Conservation (phyloP, 2,888 invertebrate genomes). For the Metallyticus violacea region DNA sequence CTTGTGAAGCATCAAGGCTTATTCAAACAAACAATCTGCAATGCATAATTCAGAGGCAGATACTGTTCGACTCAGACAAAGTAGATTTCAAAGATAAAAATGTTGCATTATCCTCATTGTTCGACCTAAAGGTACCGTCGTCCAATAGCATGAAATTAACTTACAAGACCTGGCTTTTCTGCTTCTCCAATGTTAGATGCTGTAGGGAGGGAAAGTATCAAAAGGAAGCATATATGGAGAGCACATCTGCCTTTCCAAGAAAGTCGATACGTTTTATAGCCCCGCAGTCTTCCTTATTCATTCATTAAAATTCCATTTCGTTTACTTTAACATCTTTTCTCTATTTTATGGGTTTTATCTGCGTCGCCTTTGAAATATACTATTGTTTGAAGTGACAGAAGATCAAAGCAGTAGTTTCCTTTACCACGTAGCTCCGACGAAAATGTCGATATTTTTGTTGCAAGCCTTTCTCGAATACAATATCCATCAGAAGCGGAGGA, state of each 20-base stretch:
- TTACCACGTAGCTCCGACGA: not conserved
- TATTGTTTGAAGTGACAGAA: not conserved
- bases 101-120: too few relatives aligned
- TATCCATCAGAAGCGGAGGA: not conserved
- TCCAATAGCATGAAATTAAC: not conserved
- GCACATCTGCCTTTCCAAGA: not conserved
- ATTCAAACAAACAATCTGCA: too few relatives aligned
- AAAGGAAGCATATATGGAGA: not conserved
- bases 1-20: too few relatives aligned
- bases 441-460: not conserved
- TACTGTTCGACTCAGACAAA: too few relatives aligned
- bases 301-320: not conserved
- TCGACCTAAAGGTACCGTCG: too few relatives aligned
- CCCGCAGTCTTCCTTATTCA: not conserved
- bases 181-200: not conserved
- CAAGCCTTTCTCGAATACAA: not conserved
- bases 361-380: not conserved
- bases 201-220: not conserved
- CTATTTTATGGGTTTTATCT: not conserved
- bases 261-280: not conserved
- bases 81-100: too few relatives aligned
- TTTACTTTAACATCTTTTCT: not conserved
- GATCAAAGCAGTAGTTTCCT: not conserved
- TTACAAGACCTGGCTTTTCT: not conserved
- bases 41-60: too few relatives aligned